Conservation (phyloP, 92 coral and sea anemone genomes). For the Metridium senile region DNA sequence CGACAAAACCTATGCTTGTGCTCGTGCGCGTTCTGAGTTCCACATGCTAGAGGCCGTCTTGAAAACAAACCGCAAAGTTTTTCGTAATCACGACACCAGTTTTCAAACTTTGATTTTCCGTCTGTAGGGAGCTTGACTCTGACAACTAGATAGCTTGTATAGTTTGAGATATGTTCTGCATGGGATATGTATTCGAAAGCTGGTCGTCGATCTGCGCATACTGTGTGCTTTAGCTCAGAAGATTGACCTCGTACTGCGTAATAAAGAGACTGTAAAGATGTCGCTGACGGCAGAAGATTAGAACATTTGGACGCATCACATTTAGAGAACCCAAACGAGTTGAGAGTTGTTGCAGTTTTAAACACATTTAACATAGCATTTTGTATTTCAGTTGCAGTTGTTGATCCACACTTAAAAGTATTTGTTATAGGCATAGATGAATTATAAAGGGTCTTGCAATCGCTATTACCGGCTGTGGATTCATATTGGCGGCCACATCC, state of each 20-base stretch:
- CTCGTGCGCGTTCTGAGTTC: background rate
- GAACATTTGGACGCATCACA: constrained; percentile 20
- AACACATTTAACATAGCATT: constrained; percentile 2
- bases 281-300: constrained; percentile 26
- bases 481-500: constrained; percentile 31
- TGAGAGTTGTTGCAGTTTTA: constrained; percentile 24
- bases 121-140: constrained; percentile 40
- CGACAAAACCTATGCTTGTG: constrained; percentile 19
- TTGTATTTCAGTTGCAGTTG: background rate
- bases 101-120: constrained; percentile 48
- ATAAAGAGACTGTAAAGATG: constrained; percentile 26
- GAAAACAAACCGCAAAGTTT: constrained; percentile 41
- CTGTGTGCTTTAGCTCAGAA: constrained; percentile 18
- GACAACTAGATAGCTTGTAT: constrained; percentile 33
- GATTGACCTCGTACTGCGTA: background rate
- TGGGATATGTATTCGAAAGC: constrained; percentile 47
- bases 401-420: constrained; percentile 15
- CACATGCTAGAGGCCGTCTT: constrained; percentile 56
- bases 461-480: background rate
- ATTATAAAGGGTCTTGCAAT: constrained; percentile 22
- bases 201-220: constrained; percentile 24
- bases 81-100: constrained; percentile 70
- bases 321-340: constrained; percentile 42
- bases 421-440: constrained; percentile 39
- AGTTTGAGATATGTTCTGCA: background rate